Conservation (phyloP, 2,888 invertebrate genomes). For the Autographa gamma region DNA sequence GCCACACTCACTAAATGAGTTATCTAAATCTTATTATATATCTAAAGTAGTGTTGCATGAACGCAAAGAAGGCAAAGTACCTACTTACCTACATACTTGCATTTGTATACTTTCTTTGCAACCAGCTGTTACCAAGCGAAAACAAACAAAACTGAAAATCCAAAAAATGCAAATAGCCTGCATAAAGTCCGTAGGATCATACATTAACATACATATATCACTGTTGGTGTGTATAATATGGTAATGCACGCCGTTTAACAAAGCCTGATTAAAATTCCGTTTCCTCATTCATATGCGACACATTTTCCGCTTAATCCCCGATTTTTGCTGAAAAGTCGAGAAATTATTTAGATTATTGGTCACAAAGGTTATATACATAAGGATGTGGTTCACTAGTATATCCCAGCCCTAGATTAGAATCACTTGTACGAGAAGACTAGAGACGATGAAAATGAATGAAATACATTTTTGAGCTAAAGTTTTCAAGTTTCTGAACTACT, state of each 20-base stretch:
- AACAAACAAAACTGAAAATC: not conserved
- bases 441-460: no score
- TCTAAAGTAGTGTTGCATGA: no score
- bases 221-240: slow-evolving; percentile 36
- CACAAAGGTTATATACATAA: no score
- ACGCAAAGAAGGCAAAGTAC: no score
- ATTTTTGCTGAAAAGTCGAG: slow-evolving; percentile 17
- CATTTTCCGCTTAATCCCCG: slow-evolving; percentile 39
- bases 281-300: slow-evolving; percentile 36
- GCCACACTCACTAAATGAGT: no score
- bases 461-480: no score
- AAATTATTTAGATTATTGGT: slow-evolving; percentile 5
- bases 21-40: no score
- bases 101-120: not conserved
- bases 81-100: no score
- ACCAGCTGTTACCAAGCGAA: not conserved
- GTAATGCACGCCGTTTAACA: slow-evolving; percentile 35
- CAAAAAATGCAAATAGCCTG: not conserved
- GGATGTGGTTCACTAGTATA: no score
- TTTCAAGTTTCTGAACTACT: no score
- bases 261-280: slow-evolving; percentile 51
- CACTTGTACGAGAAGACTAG: no score
- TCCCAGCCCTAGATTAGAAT: no score
- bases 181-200: not conserved
- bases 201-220: not conserved